A percentile compares a stretch with the other conserved stretches of the same genome.
These are phyloP conservation scores for Cheiracanthium punctorium DNA, from an alignment of 2,888 invertebrate genomes.

Conservation along the genomic window DNA sequence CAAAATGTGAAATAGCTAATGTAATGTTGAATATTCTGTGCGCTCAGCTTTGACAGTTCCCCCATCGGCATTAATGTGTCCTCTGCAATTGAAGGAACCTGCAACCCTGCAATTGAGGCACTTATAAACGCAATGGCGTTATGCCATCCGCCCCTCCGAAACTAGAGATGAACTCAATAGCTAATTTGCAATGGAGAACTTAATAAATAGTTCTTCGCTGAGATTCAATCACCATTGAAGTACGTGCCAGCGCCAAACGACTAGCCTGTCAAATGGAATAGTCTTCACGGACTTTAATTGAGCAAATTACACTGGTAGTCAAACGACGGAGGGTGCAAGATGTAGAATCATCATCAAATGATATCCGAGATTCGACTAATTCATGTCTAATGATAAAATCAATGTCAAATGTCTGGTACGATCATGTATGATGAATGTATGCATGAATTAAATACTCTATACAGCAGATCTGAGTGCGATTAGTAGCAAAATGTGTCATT, in stretches of 20 bases:
- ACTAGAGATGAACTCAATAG: conserved; percentile 38
- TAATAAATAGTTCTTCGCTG: conserved; percentile 67
- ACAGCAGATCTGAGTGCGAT: conserved; percentile 31
- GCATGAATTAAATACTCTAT: conserved; percentile 63
- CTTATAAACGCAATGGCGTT: conserved; percentile 25
- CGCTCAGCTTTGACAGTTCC: not conserved
- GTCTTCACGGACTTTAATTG: conserved; percentile 67
- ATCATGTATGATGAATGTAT: conserved; percentile 54
- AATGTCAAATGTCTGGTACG: conserved; percentile 48
- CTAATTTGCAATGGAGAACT: conserved; percentile 66
- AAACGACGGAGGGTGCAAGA: conserved; percentile 43
- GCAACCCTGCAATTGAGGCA: conserved; percentile 31
- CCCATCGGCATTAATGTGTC: conserved; percentile 3
- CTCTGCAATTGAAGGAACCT: conserved; percentile 14
- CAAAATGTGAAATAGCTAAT: not conserved
- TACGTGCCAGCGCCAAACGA: conserved; percentile 45
- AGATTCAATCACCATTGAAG: conserved; percentile 59
- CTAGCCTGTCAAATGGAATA: conserved; percentile 65
- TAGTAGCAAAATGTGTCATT: conserved; percentile 52
- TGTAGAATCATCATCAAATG: conserved; percentile 62
- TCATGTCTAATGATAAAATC: conserved; percentile 69
- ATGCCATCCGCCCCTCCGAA: not conserved
- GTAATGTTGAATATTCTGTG: not conserved
- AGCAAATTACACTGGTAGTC: conserved; percentile 67
- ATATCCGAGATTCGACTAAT: conserved; percentile 53